Percentiles rank a stretch among this genome's conserved stretches.
These are phyloP conservation scores for Mastacembelus armatus DNA, from an alignment of 2,797 vertebrate species.

Conservation along the genomic window DNA sequence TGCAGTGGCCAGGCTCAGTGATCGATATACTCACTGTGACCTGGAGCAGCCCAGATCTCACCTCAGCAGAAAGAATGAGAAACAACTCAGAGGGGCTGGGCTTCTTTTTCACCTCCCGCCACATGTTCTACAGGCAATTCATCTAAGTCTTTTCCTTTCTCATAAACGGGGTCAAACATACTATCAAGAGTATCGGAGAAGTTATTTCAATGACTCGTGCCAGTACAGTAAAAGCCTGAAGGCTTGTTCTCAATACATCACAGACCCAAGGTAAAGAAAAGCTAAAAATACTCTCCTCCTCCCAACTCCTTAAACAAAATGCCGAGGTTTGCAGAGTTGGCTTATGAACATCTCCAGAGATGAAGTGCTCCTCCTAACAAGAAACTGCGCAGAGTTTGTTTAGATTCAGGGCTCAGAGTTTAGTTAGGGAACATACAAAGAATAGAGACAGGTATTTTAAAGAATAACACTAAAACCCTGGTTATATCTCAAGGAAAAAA, in stretches of 20 bases:
- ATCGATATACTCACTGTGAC: slow-evolving; percentile 68
- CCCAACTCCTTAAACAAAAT: slow-evolving; percentile 68
- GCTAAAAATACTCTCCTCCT: slow-evolving; percentile 75
- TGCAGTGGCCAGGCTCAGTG: slow-evolving; percentile 31
- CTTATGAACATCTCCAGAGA: slow-evolving; percentile 68
- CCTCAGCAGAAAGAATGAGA: slow-evolving; percentile 39
- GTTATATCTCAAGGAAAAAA: slow-evolving; percentile 7
- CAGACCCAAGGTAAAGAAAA: slow-evolving; percentile 69
- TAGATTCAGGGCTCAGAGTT: slow-evolving; percentile 53
- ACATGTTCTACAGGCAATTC: slow-evolving; percentile 52
- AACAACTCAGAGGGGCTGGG: slow-evolving; percentile 29
- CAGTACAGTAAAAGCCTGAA: slow-evolving; percentile 61
- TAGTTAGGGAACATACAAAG: slow-evolving; percentile 19
- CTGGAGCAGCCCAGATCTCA: slow-evolving; percentile 54
- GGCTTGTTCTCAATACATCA: slow-evolving; percentile 75
- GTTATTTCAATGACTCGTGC: slow-evolving; percentile 81
- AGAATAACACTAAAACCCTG: slow-evolving; percentile 21
- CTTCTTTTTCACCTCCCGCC: slow-evolving; percentile 48
- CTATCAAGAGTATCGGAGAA: slow-evolving; percentile 76
- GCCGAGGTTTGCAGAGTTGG: slow-evolving; percentile 67
- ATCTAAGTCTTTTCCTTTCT: slow-evolving; percentile 66
- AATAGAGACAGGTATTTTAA: slow-evolving; percentile 43
- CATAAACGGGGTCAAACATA: slow-evolving; percentile 77
- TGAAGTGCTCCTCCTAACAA: slow-evolving; percentile 55
- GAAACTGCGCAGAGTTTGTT: slow-evolving; percentile 49